phyloP scores from a whole-genome alignment of 2,797 vertebrate genomes.

The Cryptoblepharus egeriae region DNA sequence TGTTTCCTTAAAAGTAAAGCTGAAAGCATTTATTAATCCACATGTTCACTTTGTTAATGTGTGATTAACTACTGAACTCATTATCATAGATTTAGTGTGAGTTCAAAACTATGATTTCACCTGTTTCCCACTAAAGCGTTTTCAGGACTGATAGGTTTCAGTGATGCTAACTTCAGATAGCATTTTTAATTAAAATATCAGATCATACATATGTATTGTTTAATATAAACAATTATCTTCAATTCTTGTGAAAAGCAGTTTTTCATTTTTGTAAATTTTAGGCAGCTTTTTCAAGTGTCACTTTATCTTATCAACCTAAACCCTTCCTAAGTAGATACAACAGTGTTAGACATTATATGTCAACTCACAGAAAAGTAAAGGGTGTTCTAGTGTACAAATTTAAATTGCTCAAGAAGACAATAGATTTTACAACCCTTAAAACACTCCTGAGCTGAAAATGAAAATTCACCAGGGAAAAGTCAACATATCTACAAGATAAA shows the following conservation, averaged over 20 bases:
- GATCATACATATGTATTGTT: not conserved
- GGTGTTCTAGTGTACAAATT: not conserved
- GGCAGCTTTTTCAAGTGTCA: not conserved
- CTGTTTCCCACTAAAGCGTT: not conserved
- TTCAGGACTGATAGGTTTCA: not conserved
- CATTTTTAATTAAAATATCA: not conserved
- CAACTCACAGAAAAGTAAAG: not conserved
- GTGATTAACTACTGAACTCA: not conserved
- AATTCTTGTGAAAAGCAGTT: not conserved
- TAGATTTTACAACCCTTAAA: not conserved
- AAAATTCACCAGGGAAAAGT: not conserved
- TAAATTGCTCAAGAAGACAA: not conserved
- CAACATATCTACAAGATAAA: not conserved
- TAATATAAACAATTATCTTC: not conserved
- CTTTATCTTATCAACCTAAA: not conserved
- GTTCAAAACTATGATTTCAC: not conserved
- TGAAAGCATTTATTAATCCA: not conserved
- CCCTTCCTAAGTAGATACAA: not conserved
- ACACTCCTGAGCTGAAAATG: not conserved
- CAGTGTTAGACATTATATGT: not conserved
- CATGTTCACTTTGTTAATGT: conserved; percentile 5
- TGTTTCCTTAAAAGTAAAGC: conserved; percentile 6
- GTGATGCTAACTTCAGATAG: not conserved
- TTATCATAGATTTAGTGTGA: not conserved
- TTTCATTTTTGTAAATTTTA: not conserved